phyloP scores from a whole-genome alignment of 2,113 vertebrate genomes.

The Cryptotis parvus region DNA sequence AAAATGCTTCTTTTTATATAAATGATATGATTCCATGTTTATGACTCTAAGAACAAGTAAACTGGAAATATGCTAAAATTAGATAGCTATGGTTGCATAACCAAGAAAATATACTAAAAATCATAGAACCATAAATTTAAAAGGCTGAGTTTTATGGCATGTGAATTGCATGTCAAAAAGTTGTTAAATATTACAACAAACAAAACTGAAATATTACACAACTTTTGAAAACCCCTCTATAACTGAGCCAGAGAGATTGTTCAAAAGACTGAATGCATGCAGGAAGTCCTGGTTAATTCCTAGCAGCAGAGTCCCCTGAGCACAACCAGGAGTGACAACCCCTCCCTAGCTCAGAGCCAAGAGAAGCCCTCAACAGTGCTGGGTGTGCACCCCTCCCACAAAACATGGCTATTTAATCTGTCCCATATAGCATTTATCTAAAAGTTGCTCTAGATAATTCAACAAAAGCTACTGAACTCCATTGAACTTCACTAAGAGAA shows the following conservation, averaged over 20 bases:
- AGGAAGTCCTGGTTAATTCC: too few relatives aligned
- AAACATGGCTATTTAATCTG: not conserved
- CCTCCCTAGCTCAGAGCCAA: too few relatives aligned
- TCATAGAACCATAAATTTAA: not conserved
- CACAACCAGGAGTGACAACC: too few relatives aligned
- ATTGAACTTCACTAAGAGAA: not conserved
- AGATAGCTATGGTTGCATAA: not conserved
- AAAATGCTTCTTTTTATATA: not conserved
- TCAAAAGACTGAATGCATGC: too few relatives aligned
- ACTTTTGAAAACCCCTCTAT: not conserved
- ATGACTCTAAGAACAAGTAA: not conserved
- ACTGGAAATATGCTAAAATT: slow-evolving; percentile 23
- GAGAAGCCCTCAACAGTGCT: too few relatives aligned
- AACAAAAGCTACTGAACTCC: not conserved
- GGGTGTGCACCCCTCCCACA: too few relatives aligned
- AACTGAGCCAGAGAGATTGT: not conserved
- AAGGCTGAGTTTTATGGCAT: slow-evolving; percentile 14
- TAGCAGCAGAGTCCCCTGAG: too few relatives aligned
- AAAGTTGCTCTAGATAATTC: not conserved
- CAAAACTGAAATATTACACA: not conserved
- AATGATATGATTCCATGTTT: not conserved
- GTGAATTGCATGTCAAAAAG: slow-evolving; percentile 11
- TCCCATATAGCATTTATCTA: not conserved
- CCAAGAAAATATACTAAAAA: not conserved
- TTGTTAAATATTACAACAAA: slow-evolving; percentile 45